phyloP scores from a whole-genome alignment of 2,888 invertebrate species.

The Rambutsinella grinnellia region DNA sequence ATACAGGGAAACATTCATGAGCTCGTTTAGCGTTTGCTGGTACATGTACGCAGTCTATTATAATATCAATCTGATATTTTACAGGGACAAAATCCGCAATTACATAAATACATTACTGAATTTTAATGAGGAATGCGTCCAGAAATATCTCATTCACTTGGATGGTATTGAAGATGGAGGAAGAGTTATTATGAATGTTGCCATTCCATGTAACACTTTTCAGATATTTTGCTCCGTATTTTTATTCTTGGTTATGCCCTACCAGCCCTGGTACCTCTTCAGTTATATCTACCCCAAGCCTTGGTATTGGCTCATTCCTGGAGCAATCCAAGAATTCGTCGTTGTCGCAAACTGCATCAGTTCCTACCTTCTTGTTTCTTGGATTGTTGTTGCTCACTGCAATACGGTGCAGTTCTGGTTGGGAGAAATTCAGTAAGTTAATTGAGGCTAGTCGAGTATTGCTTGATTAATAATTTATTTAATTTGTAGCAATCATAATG shows the following conservation, averaged over 20 bases:
- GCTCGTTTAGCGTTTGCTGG: conserved; percentile 27
- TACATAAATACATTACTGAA: conserved; percentile 33
- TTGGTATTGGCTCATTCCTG: conserved; percentile 49
- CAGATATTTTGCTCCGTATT: conserved; percentile 11
- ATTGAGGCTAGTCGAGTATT: neutral
- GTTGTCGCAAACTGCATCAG: conserved; percentile 30
- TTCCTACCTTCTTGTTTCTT: conserved; percentile 15
- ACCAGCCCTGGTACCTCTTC: conserved; percentile 42
- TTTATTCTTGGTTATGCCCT: conserved; percentile 25
- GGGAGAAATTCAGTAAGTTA: conserved; percentile 36
- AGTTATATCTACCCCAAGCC: conserved; percentile 32
- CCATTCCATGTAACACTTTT: neutral
- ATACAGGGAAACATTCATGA: conserved; percentile 31
- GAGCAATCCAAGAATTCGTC: conserved; percentile 48
- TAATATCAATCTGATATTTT: conserved; percentile 8
- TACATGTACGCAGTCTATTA: conserved; percentile 18
- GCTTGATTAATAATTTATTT: neutral
- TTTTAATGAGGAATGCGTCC: conserved; percentile 10
- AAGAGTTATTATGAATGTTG: conserved; percentile 15
- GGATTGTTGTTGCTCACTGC: conserved; percentile 32
- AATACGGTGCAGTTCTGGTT: conserved; percentile 43
- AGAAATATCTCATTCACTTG: conserved; percentile 18
- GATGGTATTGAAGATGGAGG: conserved; percentile 16
- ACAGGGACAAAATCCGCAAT: conserved; percentile 12
- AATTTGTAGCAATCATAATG: conserved; percentile 1